phyloP scores from a whole-genome alignment of 2,888 invertebrate genomes.

The Operophtera brumata region DNA sequence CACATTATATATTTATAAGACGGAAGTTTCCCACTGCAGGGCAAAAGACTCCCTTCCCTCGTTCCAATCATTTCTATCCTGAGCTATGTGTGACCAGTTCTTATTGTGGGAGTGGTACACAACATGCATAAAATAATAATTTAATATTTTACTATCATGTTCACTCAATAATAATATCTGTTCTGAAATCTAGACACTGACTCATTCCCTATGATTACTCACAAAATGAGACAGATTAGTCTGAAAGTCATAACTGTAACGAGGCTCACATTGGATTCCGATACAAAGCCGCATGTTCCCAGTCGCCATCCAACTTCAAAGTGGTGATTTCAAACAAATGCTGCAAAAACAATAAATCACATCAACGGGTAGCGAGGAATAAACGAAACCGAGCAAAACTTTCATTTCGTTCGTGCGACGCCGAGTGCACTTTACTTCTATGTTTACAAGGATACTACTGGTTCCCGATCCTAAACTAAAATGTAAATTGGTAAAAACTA shows the following conservation, averaged over 20 bases:
- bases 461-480: conserved; percentile 34
- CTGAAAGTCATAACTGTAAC: conserved; percentile 8
- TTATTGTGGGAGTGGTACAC: too few relatives aligned
- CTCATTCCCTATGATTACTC: conserved; percentile 7
- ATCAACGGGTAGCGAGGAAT: conserved; percentile 61
- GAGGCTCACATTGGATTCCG: conserved; percentile 6
- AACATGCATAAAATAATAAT: too few relatives aligned
- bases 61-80: too few relatives aligned
- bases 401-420: conserved; percentile 65
- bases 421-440: conserved; percentile 63
- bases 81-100: too few relatives aligned
- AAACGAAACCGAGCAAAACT: conserved; percentile 67
- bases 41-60: too few relatives aligned
- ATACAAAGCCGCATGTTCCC: conserved; percentile 14
- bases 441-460: conserved; percentile 39
- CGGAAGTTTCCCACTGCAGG: too few relatives aligned
- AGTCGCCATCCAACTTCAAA: conserved; percentile 49
- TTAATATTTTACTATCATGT: neutral
- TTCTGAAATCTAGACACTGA: neutral
- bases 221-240: conserved; percentile 2
- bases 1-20: too few relatives aligned
- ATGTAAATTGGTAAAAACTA: too few relatives aligned
- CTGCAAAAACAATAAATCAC: conserved; percentile 69
- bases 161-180: neutral
- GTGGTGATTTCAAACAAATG: conserved; percentile 56